Percentiles rank a stretch among this genome's conserved stretches.
These are phyloP conservation scores for Bruchidius siliquastri DNA, from an alignment of 2,888 invertebrate species.

Conservation along the genomic window DNA sequence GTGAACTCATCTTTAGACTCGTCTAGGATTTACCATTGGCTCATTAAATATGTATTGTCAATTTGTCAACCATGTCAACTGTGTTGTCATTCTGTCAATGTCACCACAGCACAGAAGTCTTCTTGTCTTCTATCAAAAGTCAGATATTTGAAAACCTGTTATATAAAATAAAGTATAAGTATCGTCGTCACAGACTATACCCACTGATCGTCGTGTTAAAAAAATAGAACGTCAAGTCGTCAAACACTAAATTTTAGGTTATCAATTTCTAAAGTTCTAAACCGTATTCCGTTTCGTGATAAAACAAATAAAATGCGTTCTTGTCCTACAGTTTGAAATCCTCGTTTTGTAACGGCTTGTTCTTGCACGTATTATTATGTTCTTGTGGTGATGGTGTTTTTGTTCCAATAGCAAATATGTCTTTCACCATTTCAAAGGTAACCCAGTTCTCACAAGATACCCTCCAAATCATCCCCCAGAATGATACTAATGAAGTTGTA, in stretches of 20 bases:
- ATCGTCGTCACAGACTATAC: too few species aligned
- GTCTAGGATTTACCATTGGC: too few species aligned
- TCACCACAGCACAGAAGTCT: too few species aligned
- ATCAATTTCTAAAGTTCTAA: background rate
- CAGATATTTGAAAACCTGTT: too few species aligned
- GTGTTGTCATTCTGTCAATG: too few species aligned
- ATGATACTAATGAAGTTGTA: background rate
- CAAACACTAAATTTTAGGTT: background rate
- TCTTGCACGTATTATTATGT: background rate
- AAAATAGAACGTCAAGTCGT: background rate
- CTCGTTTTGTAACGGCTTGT: background rate
- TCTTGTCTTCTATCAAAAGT: too few species aligned
- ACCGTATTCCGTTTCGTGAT: background rate
- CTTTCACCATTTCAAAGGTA: background rate
- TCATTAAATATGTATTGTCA: too few species aligned
- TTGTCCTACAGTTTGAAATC: background rate
- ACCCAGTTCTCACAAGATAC: background rate
- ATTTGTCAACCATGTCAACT: too few species aligned
- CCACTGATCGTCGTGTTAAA: too few species aligned
- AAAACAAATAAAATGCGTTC: background rate
- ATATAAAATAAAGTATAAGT: too few species aligned
- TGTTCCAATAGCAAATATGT: background rate
- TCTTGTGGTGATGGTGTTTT: background rate
- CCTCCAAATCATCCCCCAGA: background rate
- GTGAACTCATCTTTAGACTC: too few species aligned